Percentiles rank a stretch among this genome's conserved stretches.
phyloP scores from a whole-genome alignment of 2,113 vertebrate species.

The Psilopogon haemacephalus region DNA sequence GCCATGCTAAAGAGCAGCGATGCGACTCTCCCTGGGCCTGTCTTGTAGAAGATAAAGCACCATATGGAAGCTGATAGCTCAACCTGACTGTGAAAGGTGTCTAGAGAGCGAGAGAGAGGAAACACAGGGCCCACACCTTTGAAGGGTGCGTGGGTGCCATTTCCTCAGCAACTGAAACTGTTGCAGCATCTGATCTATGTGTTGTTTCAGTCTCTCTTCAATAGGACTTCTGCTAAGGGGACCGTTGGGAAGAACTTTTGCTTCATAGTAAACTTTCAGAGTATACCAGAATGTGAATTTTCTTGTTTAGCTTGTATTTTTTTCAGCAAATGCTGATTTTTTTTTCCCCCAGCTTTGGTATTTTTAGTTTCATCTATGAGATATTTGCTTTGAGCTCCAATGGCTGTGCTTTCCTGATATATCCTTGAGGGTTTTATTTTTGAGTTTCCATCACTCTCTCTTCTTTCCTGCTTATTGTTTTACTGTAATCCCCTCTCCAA shows the following conservation, averaged over 20 bases:
- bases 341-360: neutral
- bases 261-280: neutral
- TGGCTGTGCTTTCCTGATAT: neutral
- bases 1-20: neutral
- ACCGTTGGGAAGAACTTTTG: neutral
- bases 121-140: neutral
- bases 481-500: neutral
- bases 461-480: neutral
- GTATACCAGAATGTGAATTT: neutral
- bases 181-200: neutral
- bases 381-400: neutral
- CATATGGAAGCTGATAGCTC: neutral
- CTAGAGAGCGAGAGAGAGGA: neutral
- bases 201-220: neutral
- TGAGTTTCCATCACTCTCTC: neutral
- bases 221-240: neutral
- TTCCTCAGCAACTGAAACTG: neutral
- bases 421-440: neutral
- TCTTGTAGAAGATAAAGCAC: constrained; percentile 2
- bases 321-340: neutral
- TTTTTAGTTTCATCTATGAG: neutral
- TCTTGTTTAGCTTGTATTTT: neutral
- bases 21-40: constrained; percentile 6
- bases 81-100: neutral
- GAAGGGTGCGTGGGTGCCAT: neutral